Percentiles rank a stretch among this genome's conserved stretches.
These are phyloP conservation scores for Zoanthus solanderi DNA, from an alignment of 92 coral and sea anemone species.

Conservation along the genomic window DNA sequence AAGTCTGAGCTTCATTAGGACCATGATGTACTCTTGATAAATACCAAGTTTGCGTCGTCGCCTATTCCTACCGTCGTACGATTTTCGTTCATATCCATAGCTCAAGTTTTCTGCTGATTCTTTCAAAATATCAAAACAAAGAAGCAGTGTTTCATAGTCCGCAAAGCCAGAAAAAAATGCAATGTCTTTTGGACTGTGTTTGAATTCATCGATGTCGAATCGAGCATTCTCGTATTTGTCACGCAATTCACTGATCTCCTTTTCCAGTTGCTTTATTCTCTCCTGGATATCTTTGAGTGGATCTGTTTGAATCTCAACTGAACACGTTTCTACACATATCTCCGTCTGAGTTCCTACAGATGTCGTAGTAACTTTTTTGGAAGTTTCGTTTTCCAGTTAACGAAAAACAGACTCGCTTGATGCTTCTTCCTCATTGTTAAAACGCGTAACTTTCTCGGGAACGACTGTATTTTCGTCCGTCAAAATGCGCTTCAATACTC, in stretches of 20 bases:
- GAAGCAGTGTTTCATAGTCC: constrained; percentile 67
- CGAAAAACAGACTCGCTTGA: background rate
- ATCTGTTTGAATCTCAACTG: background rate
- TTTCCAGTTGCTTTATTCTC: constrained; percentile 31
- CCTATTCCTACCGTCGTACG: background rate
- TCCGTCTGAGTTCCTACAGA: constrained; percentile 5
- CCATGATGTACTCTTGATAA: constrained; percentile 64
- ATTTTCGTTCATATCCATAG: constrained; percentile 48
- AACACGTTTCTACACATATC: background rate
- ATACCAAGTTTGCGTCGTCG: constrained; percentile 5
- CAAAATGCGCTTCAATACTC: constrained; percentile 3
- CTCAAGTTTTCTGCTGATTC: constrained; percentile 61
- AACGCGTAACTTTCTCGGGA: constrained; percentile 1
- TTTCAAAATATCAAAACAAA: constrained; percentile 67
- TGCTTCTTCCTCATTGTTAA: background rate
- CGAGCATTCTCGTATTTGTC: constrained; percentile 39
- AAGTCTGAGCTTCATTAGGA: constrained; percentile 65
- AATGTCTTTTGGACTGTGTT: constrained; percentile 58
- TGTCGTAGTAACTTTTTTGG: background rate
- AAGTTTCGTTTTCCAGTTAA: background rate
- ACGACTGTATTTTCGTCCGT: background rate
- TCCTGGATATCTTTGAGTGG: background rate
- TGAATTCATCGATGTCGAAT: constrained; percentile 64
- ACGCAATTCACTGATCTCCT: constrained; percentile 17
- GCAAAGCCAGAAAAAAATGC: constrained; percentile 69